These are phyloP conservation scores for Kradibia gibbosae DNA, from an alignment of 1,140 invertebrate genomes.

Conservation along the genomic window DNA sequence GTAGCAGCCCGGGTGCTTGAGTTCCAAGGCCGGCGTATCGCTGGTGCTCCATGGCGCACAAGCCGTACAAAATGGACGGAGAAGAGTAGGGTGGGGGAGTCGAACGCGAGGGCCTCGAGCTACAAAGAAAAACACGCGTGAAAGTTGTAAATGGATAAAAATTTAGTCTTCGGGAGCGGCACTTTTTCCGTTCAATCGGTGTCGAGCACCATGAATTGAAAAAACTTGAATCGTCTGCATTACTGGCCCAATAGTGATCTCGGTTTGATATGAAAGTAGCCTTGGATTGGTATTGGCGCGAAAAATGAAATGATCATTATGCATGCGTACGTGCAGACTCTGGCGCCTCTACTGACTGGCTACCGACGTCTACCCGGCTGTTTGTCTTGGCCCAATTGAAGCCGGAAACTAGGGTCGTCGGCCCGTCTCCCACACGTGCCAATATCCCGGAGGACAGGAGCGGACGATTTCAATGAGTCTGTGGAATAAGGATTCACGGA, in stretches of 20 bases:
- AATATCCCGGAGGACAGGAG: not conserved
- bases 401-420: not conserved
- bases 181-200: slow-evolving; percentile 17
- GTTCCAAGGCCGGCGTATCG: not conserved
- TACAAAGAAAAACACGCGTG: slow-evolving; percentile 36
- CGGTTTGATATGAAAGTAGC: slow-evolving; percentile 33
- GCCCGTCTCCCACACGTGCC: not conserved
- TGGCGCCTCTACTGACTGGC: too few relatives aligned
- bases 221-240: slow-evolving; percentile 33
- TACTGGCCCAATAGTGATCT: slow-evolving; percentile 32
- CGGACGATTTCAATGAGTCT: too few relatives aligned
- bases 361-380: too few relatives aligned
- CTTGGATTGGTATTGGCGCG: slow-evolving; percentile 33
- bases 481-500: too few relatives aligned
- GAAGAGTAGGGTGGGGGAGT: not conserved
- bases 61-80: slow-evolving; percentile 41
- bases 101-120: slow-evolving; percentile 2
- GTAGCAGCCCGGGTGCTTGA: not conserved
- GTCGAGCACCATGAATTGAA: not conserved
- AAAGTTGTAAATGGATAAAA: slow-evolving; percentile 33
- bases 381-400: not conserved
- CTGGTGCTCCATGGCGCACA: not conserved
- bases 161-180: slow-evolving; percentile 1
- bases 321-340: not conserved
- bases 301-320: slow-evolving; percentile 5